These are phyloP conservation scores for Pomacea canaliculata DNA, from an alignment of 2,888 invertebrate genomes.

Conservation along the genomic window DNA sequence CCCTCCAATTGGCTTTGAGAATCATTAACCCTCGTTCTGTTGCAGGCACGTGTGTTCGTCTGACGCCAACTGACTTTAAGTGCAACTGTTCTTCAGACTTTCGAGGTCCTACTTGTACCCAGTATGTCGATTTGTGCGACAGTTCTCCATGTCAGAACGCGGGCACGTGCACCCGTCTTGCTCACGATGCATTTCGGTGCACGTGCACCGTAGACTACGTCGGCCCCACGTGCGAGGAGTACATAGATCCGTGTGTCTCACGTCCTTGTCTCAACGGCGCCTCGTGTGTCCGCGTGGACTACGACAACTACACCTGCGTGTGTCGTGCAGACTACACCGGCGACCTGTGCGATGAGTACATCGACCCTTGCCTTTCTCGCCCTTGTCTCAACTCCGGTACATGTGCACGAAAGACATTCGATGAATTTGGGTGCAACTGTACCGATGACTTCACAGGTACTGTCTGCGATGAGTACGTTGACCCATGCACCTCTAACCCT, in stretches of 20 bases:
- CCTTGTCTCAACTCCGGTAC: no score
- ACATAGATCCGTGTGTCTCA: background rate
- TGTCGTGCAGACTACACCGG: background rate
- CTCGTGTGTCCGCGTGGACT: background rate
- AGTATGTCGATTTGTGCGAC: no score
- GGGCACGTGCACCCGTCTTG: background rate
- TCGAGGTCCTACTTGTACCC: background rate
- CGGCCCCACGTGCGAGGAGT: background rate
- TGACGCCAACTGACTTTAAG: background rate
- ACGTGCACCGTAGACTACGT: background rate
- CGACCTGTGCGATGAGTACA: background rate
- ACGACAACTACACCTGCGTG: background rate
- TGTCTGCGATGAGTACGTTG: constrained; percentile 1
- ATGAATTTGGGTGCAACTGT: no score
- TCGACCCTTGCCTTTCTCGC: background rate
- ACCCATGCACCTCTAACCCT: constrained; percentile 11
- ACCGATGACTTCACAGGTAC: no score
- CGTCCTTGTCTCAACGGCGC: background rate
- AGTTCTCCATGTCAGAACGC: no score
- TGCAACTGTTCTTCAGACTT: constrained; percentile 19
- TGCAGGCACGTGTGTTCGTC: constrained; percentile 5
- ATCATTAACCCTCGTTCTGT: background rate
- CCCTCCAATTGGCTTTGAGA: no score
- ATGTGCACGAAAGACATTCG: no score
- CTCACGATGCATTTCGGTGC: background rate